Base-by-base conservation (phyloP, 2,888 invertebrate genomes). In the Plemyria rubiginata region DNA sequence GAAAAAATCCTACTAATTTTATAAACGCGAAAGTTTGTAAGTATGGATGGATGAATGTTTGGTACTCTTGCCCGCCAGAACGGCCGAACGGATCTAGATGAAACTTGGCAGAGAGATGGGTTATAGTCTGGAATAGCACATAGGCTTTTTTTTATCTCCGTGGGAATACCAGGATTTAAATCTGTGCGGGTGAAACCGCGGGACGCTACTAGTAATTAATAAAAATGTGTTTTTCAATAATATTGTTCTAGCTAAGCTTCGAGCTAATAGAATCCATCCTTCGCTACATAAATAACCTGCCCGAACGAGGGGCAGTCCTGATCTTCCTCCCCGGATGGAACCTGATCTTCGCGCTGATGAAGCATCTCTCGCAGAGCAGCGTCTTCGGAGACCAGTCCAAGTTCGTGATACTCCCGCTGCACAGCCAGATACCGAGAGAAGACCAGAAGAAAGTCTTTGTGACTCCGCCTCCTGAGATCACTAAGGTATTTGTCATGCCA, bases 291-390 rank as follows among this genome's bases (percentile, higher is more conserved):
- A 93, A 92, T 60, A 76, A 75, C 0, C 88, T 94, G 70, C 82
- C 87, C 16, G 93, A 95, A 36, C 95, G 96, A 0, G 99, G 99
- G 0, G 98, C 99, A 0, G 95, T 99, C 0, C 92, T 99, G 0
- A 93, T 99, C 2, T 99, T 99, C 85, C 92, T 99, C 0, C 99
- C 99, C 0, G 99, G 99, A 0, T 99, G 99, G 99, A 99, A 98
- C 90, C 92, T 98, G 12, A 99, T 99, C 76, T 98, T 98, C 87
- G 96, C 97, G 0, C 92, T 99, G 54, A 96, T 98, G 95, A 96
- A 96, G 80, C 96, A 96, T 77, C 92, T 99, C 38, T 71, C 66
- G 12, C 96, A 96, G 75, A 96, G 97, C 81, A 94, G 74, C 0
- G 80, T 84, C 22, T 97, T 97, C 82, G 96, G 97, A 70, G 89